These are phyloP conservation scores for Chaenodraco wilsoni DNA, from an alignment of 2,797 vertebrate species.

Conservation along the genomic window DNA sequence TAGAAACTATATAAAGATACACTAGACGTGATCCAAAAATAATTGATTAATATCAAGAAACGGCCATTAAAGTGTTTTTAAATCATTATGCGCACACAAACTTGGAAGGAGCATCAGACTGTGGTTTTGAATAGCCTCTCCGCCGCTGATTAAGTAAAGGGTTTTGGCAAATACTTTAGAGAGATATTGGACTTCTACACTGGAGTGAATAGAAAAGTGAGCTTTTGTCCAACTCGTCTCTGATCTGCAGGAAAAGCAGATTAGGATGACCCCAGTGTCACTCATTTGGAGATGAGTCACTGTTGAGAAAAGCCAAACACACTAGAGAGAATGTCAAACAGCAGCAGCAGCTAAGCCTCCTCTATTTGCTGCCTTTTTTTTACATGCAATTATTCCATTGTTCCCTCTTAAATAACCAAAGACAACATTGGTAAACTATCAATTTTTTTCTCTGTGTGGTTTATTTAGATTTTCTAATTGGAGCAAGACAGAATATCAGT, in stretches of 20 bases:
- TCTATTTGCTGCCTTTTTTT: slow-evolving; percentile 13
- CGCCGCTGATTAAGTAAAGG: slow-evolving; percentile 74
- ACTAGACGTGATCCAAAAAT: neutral
- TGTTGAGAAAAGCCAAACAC: slow-evolving; percentile 75
- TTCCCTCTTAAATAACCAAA: neutral
- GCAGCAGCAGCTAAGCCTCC: slow-evolving; percentile 50
- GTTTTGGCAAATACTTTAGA: slow-evolving; percentile 79
- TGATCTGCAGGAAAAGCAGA: slow-evolving; percentile 81
- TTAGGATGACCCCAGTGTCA: slow-evolving; percentile 79
- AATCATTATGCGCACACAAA: slow-evolving; percentile 8
- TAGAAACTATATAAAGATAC: neutral
- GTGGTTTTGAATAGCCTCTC: slow-evolving; percentile 67
- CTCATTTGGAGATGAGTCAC: slow-evolving; percentile 79
- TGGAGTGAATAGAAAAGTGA: slow-evolving; percentile 63
- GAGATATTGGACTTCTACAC: slow-evolving; percentile 68
- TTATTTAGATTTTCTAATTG: neutral
- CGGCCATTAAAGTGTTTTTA: slow-evolving; percentile 4
- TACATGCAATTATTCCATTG: slow-evolving; percentile 6
- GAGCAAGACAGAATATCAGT: neutral
- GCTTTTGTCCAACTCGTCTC: slow-evolving; percentile 65
- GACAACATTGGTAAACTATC: neutral
- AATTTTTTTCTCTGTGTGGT: neutral
- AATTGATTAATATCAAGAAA: neutral
- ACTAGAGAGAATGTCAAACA: slow-evolving; percentile 79
- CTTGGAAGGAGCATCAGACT: slow-evolving; percentile 47